A percentile compares a stretch with the other conserved stretches of the same genome.
These are phyloP conservation scores for Latrodectus geometricus DNA, from an alignment of 1,140 invertebrate genomes.

Conservation along the genomic window DNA sequence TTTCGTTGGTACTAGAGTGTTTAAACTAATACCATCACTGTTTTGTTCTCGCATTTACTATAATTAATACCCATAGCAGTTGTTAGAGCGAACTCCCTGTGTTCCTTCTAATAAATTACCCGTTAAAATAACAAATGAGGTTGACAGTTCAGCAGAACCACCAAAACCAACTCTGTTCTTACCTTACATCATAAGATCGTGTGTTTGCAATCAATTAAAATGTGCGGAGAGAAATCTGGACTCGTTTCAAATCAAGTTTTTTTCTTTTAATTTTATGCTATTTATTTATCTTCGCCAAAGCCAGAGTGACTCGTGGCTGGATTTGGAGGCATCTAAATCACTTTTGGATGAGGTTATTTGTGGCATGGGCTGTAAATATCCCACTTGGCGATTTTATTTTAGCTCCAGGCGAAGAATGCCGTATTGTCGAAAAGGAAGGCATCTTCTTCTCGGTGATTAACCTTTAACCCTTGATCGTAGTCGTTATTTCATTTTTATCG, in stretches of 20 bases:
- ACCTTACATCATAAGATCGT: slow-evolving; percentile 28
- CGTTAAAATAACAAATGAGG: slow-evolving; percentile 56
- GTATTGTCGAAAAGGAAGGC: slow-evolving; percentile 31
- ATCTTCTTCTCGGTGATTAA: slow-evolving; percentile 29
- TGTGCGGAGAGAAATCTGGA: slow-evolving; percentile 22
- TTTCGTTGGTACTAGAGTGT: too few species aligned
- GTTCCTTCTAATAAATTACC: slow-evolving; percentile 13
- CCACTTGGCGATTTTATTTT: slow-evolving; percentile 46
- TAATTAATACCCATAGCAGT: too few species aligned
- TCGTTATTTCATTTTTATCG: neutral
- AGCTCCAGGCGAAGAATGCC: neutral
- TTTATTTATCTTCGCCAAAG: neutral
- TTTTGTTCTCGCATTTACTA: too few species aligned
- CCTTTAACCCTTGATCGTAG: slow-evolving; percentile 4
- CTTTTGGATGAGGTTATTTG: slow-evolving; percentile 47
- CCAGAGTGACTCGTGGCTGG: slow-evolving; percentile 13
- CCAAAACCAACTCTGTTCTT: slow-evolving; percentile 22
- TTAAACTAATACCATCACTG: too few species aligned
- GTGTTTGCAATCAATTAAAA: slow-evolving; percentile 51
- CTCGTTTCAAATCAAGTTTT: slow-evolving; percentile 3
- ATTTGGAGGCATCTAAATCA: slow-evolving; percentile 38
- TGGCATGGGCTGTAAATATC: slow-evolving; percentile 48
- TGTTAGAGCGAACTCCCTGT: too few species aligned
- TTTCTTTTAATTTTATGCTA: neutral
- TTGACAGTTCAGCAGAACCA: slow-evolving; percentile 40